Conservation (phyloP, 2,797 vertebrate species). For the Varecia variegata region DNA sequence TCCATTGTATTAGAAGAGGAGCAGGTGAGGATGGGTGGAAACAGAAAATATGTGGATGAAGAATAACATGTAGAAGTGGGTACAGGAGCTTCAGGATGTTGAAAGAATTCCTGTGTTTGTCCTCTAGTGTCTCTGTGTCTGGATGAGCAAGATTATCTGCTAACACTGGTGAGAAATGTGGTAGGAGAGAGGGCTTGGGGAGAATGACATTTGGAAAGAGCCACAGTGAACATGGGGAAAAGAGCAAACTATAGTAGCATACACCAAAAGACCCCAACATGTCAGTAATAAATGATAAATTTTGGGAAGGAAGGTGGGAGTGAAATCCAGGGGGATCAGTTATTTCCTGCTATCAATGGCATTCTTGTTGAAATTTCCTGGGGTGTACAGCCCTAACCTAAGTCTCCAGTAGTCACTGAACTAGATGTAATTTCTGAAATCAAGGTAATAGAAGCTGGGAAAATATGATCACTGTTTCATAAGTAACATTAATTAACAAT, state of each 20-base stretch:
- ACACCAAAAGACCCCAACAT: not conserved
- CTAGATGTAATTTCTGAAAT: constrained; percentile 41
- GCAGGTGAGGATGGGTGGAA: not conserved
- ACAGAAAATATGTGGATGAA: not conserved
- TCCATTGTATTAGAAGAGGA: not conserved
- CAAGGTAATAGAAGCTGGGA: not conserved
- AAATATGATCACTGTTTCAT: constrained; percentile 23
- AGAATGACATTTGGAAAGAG: not conserved
- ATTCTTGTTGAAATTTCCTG: not conserved
- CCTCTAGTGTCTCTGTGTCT: not conserved
- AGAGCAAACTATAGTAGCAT: not conserved
- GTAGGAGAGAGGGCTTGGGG: not conserved
- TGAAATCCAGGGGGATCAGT: not conserved
- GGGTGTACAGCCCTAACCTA: not conserved
- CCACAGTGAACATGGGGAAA: not conserved
- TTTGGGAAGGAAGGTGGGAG: not conserved
- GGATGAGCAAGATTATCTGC: not conserved
- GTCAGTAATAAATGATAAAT: not conserved
- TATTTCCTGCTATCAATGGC: not conserved
- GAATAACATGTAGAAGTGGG: not conserved
- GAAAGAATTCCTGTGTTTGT: not conserved
- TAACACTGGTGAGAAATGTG: not conserved
- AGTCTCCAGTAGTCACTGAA: not conserved
- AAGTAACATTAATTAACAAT: constrained; percentile 45
- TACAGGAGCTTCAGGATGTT: not conserved